These are phyloP conservation scores for Pavo muticus DNA, from an alignment of 2,113 vertebrate genomes.

Conservation along the genomic window DNA sequence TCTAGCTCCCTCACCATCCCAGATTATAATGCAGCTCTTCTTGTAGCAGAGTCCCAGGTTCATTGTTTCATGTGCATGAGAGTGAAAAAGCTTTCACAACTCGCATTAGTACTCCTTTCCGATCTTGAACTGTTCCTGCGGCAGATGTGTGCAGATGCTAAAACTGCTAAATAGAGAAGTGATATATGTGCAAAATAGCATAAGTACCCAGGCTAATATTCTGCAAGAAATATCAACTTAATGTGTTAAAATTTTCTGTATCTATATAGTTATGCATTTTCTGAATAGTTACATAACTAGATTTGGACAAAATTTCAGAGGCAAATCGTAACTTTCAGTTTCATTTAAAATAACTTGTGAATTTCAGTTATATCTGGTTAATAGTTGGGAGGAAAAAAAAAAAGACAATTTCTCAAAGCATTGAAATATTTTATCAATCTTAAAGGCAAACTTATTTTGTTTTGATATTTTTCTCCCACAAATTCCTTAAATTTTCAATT, in stretches of 20 bases:
- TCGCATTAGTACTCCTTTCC: neutral
- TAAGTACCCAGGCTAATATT: neutral
- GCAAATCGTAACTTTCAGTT: neutral
- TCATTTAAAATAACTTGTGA: neutral
- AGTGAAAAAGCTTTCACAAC: neutral
- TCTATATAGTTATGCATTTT: neutral
- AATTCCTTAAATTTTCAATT: neutral
- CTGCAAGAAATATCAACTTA: neutral
- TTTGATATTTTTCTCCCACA: neutral
- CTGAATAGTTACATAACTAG: neutral
- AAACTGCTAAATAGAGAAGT: neutral
- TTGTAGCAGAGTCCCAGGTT: neutral
- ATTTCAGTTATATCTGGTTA: neutral
- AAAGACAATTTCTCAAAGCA: neutral
- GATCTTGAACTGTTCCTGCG: neutral
- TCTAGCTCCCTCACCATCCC: neutral
- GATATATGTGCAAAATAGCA: neutral
- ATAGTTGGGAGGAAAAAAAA: neutral
- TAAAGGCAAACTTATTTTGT: neutral
- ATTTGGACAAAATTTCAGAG: neutral
- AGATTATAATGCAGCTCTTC: neutral
- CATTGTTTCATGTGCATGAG: neutral
- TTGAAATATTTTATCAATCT: neutral
- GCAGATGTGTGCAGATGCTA: neutral
- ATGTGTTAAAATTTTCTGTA: neutral